Conservation (phyloP, 1,140 invertebrate genomes). For the Leptinotarsa lineolata region DNA sequence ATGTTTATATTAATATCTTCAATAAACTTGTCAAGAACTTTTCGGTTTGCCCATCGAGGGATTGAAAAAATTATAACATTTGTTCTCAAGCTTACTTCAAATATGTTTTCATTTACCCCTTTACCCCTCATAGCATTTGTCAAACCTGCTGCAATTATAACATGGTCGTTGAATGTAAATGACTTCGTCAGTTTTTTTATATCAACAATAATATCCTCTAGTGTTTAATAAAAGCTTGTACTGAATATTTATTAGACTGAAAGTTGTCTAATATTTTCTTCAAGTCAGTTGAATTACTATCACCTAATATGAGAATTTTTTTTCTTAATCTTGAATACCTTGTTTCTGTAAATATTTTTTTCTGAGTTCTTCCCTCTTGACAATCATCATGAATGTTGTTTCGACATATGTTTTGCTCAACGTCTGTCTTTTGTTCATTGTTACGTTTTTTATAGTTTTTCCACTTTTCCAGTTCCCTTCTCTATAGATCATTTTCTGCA, state of each 20-base stretch:
- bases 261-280: neutral
- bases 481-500: conserved; percentile 4
- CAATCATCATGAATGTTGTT: neutral
- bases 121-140: conserved; percentile 12
- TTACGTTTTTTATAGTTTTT: too few species aligned
- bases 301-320: conserved; percentile 16
- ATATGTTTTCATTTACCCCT: conserved; percentile 3
- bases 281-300: conserved; percentile 12
- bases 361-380: conserved; percentile 6
- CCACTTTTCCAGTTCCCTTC: conserved; percentile 11
- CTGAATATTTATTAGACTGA: conserved; percentile 13
- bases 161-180: conserved; percentile 4
- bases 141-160: neutral
- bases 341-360: conserved; percentile 7
- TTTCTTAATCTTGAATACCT: neutral
- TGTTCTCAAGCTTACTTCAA: conserved; percentile 17
- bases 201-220: conserved; percentile 15
- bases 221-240: conserved; percentile 11
- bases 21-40: too few species aligned
- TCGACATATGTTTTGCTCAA: neutral
- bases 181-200: conserved; percentile 10
- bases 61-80: conserved; percentile 13
- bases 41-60: conserved; percentile 14
- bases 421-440: conserved; percentile 10
- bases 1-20: conserved; percentile 4